A percentile compares a stretch with the other conserved stretches of the same genome.
Conservation (phyloP, 2,113 vertebrate genomes). For the Murina feae region DNA sequence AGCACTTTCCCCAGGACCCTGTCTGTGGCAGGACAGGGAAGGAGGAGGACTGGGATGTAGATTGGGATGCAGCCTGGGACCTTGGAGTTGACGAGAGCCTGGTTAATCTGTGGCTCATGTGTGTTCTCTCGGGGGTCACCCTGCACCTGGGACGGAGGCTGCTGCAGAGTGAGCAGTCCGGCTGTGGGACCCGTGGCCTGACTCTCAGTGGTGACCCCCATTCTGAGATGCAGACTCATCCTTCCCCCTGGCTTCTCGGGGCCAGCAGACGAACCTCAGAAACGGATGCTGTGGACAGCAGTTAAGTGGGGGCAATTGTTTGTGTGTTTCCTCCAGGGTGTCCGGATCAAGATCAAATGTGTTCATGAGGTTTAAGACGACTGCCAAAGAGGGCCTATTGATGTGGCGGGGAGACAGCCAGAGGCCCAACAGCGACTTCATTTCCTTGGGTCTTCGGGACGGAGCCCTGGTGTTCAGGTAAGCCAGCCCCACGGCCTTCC, state of each 20-base stretch:
- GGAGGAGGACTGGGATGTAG: neutral
- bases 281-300: neutral
- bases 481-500: neutral
- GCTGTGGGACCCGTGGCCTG: no score
- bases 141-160: neutral
- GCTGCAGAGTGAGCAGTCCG: neutral
- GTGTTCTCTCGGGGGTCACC: accelerated
- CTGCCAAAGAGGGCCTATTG: constrained; percentile 90
- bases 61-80: neutral
- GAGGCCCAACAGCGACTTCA: constrained; percentile 92
- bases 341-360: constrained; percentile 91
- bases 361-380: constrained; percentile 96
- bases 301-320: neutral
- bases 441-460: constrained; percentile 92
- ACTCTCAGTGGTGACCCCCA: neutral
- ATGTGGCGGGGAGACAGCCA: constrained; percentile 94
- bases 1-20: neutral
- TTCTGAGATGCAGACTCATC: neutral
- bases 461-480: constrained; percentile 93
- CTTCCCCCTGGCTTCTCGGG: neutral
- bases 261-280: neutral
- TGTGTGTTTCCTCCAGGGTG: constrained; percentile 79
- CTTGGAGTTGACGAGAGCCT: neutral
- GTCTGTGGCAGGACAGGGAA: neutral
- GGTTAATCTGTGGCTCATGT: neutral